These are phyloP conservation scores for Hemiprocne comata DNA, from an alignment of 2,113 vertebrate genomes.

Conservation along the genomic window DNA sequence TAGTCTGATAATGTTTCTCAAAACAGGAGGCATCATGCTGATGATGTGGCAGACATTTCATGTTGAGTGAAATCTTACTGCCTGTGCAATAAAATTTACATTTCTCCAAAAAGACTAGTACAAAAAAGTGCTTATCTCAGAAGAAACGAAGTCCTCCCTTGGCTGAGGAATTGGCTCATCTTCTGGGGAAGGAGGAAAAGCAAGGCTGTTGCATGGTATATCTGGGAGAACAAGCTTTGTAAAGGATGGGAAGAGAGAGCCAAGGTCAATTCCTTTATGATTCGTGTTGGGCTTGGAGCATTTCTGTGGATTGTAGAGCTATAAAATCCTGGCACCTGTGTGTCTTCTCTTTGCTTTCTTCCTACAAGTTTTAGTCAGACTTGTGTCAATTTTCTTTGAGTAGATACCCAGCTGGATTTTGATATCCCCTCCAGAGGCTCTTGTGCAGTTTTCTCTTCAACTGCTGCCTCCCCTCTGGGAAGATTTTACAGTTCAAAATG, in stretches of 20 bases:
- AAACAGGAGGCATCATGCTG: neutral
- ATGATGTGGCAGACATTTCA: neutral
- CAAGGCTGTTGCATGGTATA: neutral
- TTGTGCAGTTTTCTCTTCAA: neutral
- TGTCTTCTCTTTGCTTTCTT: neutral
- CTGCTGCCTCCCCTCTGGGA: neutral
- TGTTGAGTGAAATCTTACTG: neutral
- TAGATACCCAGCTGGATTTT: neutral
- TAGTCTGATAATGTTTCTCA: neutral
- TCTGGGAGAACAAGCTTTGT: neutral
- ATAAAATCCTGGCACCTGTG: neutral
- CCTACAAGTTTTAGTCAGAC: neutral
- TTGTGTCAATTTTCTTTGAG: neutral
- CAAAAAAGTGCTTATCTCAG: neutral
- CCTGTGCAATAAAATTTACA: neutral
- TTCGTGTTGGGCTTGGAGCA: neutral
- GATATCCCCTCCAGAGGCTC: neutral
- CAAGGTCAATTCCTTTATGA: neutral
- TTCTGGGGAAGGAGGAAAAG: neutral
- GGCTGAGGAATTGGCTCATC: neutral
- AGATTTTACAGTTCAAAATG: neutral
- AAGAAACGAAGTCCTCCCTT: neutral
- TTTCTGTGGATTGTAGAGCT: neutral
- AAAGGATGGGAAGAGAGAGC: neutral
- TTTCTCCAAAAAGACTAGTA: neutral